A percentile compares a stretch with the other conserved stretches of the same genome.
Evolutionary conservation across 2,888 invertebrate genomes (phyloP).

Genomic region (Calameuta pallipes): DNA sequence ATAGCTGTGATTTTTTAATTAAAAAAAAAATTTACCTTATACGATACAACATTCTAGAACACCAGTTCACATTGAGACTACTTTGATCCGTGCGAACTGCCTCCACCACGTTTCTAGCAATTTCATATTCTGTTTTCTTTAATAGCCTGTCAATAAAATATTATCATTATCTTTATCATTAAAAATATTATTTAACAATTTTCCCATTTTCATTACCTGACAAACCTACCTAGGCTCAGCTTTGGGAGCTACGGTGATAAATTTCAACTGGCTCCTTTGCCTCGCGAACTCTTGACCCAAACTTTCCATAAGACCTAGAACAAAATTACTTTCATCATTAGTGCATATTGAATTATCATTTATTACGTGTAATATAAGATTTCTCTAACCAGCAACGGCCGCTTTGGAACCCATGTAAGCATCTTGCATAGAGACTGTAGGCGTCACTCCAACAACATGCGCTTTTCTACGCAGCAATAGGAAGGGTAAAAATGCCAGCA

Average conservation of each 20-base stretch:
- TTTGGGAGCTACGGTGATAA: conserved; percentile 54
- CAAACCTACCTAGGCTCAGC: conserved; percentile 44
- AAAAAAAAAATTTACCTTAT: conserved; percentile 41
- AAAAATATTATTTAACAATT: neutral
- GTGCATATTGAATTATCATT: neutral
- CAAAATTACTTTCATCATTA: neutral
- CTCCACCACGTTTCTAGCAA: conserved; percentile 53
- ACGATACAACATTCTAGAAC: conserved; percentile 41
- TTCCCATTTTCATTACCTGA: neutral
- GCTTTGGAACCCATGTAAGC: conserved; percentile 54
- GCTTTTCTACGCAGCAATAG: conserved; percentile 49
- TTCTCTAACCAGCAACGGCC: conserved; percentile 51
- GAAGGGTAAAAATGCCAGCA: conserved; percentile 57
- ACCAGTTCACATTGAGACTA: conserved; percentile 43
- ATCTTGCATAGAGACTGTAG: conserved; percentile 48
- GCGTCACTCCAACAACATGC: conserved; percentile 57
- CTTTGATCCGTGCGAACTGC: conserved; percentile 52
- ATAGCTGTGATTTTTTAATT: conserved; percentile 22
- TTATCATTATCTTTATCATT: neutral
- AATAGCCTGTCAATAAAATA: conserved; percentile 30
- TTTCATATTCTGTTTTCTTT: conserved; percentile 44
- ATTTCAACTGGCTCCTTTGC: conserved; percentile 45
- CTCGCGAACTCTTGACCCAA: conserved; percentile 49
- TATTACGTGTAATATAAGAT: neutral
- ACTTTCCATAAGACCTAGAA: conserved; percentile 57